Conservation (phyloP, 2,797 vertebrate species). For the Fundulus diaphanus region DNA sequence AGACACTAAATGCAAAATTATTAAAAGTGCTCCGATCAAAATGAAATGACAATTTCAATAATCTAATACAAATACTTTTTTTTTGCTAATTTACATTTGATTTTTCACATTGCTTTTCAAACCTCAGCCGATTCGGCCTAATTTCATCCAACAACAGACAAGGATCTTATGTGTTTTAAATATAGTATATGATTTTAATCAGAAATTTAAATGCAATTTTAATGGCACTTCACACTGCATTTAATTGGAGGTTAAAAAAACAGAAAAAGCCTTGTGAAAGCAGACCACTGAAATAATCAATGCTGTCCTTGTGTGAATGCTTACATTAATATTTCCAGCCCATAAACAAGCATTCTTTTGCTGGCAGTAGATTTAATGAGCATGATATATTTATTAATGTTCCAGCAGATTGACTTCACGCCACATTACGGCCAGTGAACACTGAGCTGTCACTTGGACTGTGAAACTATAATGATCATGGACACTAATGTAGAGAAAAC, state of each 20-base stretch:
- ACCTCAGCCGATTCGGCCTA: background rate
- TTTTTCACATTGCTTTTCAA: background rate
- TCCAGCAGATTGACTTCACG: slow-evolving; percentile 40
- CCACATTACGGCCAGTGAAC: slow-evolving; percentile 31
- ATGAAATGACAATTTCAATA: background rate
- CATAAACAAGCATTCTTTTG: slow-evolving; percentile 59
- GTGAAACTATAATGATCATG: slow-evolving; percentile 32
- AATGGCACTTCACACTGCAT: slow-evolving; percentile 27
- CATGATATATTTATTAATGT: slow-evolving; percentile 56
- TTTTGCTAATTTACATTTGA: background rate
- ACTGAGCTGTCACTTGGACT: slow-evolving; percentile 17
- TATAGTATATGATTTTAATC: background rate
- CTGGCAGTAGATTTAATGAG: slow-evolving; percentile 67
- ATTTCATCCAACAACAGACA: background rate
- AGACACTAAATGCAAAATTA: too few relatives aligned
- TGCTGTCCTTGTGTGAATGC: slow-evolving; percentile 26
- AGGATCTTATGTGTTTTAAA: background rate
- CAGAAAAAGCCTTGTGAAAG: slow-evolving; percentile 17
- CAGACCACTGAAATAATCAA: slow-evolving; percentile 12
- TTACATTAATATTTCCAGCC: slow-evolving; percentile 39
- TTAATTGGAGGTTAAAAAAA: slow-evolving; percentile 32
- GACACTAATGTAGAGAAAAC: slow-evolving; percentile 54
- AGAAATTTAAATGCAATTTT: slow-evolving; percentile 1
- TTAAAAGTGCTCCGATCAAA: background rate
- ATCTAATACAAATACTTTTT: background rate